A percentile compares a stretch with the other conserved stretches of the same genome.
Conservation (phyloP, 2,888 invertebrate genomes). For the Spodoptera littoralis region DNA sequence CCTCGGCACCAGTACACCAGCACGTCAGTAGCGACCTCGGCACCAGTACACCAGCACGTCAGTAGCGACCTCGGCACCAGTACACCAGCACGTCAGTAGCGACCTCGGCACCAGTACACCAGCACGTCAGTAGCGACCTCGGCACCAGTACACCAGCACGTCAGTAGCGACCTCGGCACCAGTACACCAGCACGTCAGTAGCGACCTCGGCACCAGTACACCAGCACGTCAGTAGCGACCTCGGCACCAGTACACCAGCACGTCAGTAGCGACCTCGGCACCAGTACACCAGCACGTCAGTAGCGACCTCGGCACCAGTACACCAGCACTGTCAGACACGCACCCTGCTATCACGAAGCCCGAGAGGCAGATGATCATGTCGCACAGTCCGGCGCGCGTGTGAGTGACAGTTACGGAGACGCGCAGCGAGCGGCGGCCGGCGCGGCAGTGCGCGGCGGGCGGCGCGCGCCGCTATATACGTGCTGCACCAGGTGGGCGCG, state of each 20-base stretch:
- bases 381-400: conserved; percentile 20
- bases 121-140: neutral
- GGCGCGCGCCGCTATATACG: conserved; percentile 6
- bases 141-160: no score
- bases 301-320: no score
- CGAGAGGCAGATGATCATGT: conserved; percentile 87
- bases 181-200: neutral
- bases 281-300: neutral
- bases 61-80: neutral
- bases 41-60: no score
- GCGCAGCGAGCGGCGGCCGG: neutral
- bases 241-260: no score
- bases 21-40: neutral
- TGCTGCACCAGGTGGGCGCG: conserved; percentile 18
- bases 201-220: no score
- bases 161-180: neutral
- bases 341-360: conserved; percentile 87
- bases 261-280: neutral
- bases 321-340: conserved; percentile 52
- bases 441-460: conserved; percentile 30
- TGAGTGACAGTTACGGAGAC: no score
- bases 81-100: neutral
- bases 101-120: no score
- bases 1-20: no score
- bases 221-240: neutral